Evolutionary conservation across 1,140 invertebrate species (phyloP).

Genomic region (Penaeus japonicus): DNA sequence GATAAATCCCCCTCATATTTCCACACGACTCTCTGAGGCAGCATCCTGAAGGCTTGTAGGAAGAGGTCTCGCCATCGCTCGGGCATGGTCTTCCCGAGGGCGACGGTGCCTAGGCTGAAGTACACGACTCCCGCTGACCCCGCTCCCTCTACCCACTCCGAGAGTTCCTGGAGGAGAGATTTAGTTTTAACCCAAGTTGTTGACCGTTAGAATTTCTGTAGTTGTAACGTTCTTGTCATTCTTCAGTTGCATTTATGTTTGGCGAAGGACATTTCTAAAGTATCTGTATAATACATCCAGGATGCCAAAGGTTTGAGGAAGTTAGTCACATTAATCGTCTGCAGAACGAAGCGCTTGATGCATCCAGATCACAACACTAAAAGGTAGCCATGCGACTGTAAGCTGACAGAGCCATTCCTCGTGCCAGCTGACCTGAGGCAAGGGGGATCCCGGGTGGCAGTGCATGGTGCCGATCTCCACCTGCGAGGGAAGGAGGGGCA

Average conservation of each 20-base stretch:
- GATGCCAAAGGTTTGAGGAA: too few species aligned
- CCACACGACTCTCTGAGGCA: conserved; percentile 53
- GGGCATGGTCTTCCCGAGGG: conserved; percentile 18
- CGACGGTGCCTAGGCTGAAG: conserved; percentile 32
- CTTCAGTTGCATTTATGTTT: too few species aligned
- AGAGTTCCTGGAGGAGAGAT: not conserved
- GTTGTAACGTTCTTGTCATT: too few species aligned
- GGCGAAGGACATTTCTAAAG: too few species aligned
- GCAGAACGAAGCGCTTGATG: too few species aligned
- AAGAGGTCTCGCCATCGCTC: conserved; percentile 12
- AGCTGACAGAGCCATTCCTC: not conserved
- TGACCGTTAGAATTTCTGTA: too few species aligned
- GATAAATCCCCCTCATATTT: conserved; percentile 51
- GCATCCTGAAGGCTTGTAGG: conserved; percentile 37
- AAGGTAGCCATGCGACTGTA: too few species aligned
- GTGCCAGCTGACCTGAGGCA: not conserved
- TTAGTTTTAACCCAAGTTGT: not conserved
- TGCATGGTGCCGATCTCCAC: conserved; percentile 29
- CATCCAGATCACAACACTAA: too few species aligned
- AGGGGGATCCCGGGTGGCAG: conserved; percentile 16
- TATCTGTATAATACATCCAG: too few species aligned
- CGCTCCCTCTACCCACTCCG: not conserved
- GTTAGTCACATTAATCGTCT: too few species aligned
- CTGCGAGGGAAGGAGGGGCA: conserved; percentile 27
- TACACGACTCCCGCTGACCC: conserved; percentile 24